Base-by-base conservation (phyloP, 1,140 invertebrate species). In the Nephotettix cincticeps region DNA sequence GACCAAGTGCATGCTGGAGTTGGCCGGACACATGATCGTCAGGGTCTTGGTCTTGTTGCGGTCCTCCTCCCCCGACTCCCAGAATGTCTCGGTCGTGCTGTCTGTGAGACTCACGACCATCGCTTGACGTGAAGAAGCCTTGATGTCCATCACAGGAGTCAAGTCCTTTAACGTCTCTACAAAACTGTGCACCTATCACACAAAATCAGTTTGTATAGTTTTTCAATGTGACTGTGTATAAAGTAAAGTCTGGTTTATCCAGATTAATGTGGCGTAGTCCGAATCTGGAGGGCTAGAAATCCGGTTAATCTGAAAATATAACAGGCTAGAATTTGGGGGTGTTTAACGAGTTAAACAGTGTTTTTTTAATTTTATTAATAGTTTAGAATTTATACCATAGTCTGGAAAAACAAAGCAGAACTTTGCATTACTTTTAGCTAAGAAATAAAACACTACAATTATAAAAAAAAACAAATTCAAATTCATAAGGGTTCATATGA, bases 31-130 rank as follows among this genome's bases (percentile, higher is more conserved):
- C 13, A 83, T 81, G 14, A 91, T 81, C 17, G 84, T 87, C n/a
- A 93, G 85, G 0, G 83, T 85, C 79, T 98, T 97, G 0, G 92
- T 90, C 80, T 95, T 95, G 78, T 96, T 96, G 66, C 91, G 83
- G 81, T 98, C 96, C 78, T 99, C 97, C 76, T 99, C 97, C 1
- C 96, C 96, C 71, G 95, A 98, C 83, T 99, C 97, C 97, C 97
- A 99, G 81, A 99, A 99, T 0, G 97, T 99, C 82, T 99, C 97
- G 0, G 96, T 98, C 0, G 94, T 96, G 75, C 91, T 92, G 80
- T 99, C 97, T 0, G 90, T 94, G 6, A 99, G 84, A 78, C 95
- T 96, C 1, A 89, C 90, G 23, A 96, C 89, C 94, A 99, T 97
- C 1, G 95, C 95, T 76, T 92, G 93, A 1, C 96, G 86, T 75